Evolutionary conservation across 2,888 invertebrate genomes (phyloP).

Genomic region (Diadegma fenestrale): DNA sequence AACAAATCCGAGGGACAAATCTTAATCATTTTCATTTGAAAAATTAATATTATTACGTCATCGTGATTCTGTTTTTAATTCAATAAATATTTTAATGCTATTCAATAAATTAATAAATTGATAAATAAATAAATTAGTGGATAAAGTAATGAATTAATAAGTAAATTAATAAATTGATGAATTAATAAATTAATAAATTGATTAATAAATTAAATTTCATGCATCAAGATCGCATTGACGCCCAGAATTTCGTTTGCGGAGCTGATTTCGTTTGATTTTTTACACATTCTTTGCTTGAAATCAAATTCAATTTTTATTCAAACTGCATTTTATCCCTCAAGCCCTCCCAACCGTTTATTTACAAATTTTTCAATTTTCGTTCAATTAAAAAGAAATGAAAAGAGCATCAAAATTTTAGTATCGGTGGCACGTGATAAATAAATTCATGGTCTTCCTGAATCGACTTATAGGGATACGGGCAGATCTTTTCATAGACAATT

Average conservation of each 20-base stretch:
- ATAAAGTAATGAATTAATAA: no score
- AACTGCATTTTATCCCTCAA: background rate
- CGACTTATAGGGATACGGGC: constrained; percentile 1
- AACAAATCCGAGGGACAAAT: background rate
- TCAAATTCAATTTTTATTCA: background rate
- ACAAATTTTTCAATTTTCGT: no score
- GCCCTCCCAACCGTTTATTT: no score
- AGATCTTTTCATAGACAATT: constrained; percentile 35
- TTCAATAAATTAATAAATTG: no score
- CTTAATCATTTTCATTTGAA: background rate
- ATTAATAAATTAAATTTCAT: no score
- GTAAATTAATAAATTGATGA: no score
- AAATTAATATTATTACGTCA: background rate
- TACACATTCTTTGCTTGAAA: background rate
- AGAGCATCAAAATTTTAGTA: background rate
- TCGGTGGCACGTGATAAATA: background rate
- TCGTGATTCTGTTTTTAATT: background rate
- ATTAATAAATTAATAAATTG: no score
- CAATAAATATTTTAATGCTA: background rate
- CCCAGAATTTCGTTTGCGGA: background rate
- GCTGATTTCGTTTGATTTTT: background rate
- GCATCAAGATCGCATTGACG: background rate
- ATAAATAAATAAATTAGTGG: no score
- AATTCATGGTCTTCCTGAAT: background rate
- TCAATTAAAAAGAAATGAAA: no score